phyloP scores from a whole-genome alignment of 2,888 invertebrate genomes.

The Clunio marinus region DNA sequence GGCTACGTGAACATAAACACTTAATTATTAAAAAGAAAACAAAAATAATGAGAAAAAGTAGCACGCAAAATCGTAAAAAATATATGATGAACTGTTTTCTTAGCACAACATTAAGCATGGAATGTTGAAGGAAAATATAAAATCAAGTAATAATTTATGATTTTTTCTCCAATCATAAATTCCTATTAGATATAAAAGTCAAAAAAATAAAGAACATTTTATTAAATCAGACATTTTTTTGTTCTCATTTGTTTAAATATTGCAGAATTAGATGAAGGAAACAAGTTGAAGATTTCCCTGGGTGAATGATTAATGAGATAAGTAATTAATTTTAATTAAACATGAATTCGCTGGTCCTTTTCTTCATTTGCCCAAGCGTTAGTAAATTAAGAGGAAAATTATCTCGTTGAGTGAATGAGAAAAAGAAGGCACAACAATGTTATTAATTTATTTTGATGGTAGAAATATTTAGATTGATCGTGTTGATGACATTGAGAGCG shows the following conservation, averaged over 20 bases:
- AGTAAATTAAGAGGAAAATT: conserved; percentile 27
- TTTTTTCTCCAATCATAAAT: conserved; percentile 26
- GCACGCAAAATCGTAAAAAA: conserved; percentile 15
- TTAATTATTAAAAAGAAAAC: too few relatives aligned
- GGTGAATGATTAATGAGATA: conserved; percentile 23
- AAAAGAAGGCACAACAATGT: not conserved
- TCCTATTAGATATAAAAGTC: conserved; percentile 17
- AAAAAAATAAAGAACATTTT: not conserved
- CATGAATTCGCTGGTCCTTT: conserved; percentile 9
- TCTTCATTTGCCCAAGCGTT: not conserved
- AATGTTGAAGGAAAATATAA: conserved; percentile 7
- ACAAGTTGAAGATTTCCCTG: too few relatives aligned
- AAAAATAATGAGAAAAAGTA: not conserved
- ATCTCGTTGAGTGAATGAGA: not conserved
- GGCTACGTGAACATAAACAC: too few relatives aligned
- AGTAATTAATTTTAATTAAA: conserved; percentile 38
- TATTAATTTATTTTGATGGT: conserved; percentile 32
- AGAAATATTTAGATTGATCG: conserved; percentile 31
- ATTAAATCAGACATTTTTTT: not conserved
- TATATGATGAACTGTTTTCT: conserved; percentile 22
- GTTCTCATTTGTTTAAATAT: not conserved
- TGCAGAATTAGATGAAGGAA: too few relatives aligned
- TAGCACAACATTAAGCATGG: conserved; percentile 14
- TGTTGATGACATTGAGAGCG: not conserved
- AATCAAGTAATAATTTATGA: conserved; percentile 26